Evolutionary conservation across 2,113 vertebrate species (phyloP), one percentile per base, ranked within the genome.

Genomic region (Bujurquina vittata): DNA sequence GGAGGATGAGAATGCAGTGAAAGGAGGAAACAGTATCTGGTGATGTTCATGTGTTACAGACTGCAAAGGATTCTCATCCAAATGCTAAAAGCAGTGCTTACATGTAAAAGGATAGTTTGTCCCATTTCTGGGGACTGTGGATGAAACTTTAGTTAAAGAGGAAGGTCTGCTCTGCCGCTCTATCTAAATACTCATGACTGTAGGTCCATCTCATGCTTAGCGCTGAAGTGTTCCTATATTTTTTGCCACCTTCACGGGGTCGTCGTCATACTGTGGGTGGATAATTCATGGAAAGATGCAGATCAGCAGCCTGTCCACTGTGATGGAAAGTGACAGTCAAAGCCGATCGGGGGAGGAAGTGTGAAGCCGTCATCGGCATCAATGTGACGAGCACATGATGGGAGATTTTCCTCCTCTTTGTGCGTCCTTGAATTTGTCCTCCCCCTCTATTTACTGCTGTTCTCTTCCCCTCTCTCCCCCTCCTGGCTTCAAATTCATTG

Each of bases 391-490:
- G 40, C 60, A 37, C 59, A 57, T 4, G 1, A 49, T 5, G 56
- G 14, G 5, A 73, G 18, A 61, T 55, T 56, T 62, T n/a, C 29
- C 35, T 49, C 1, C 8, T 62, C 59, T 84, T 74, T 77, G 61
- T 87, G 54, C 3, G 79, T 83, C 85, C 89, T 89, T 88, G 78
- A 23, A 23, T 59, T 72, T 8, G 73, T 86, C 84, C 84, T 46
- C 37, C 65, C 4, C 11, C 57, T 56, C n/a, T 72, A 4, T 62
- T 82, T 83, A 77, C 26, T 65, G n/a, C 37, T 2, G 3, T 37
- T 58, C 3, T 0, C 6, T 7, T 46, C 33, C 33, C 33, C 33
- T 33, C 5, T 5, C 46, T 59, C 10, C 0, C 15, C 57, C 74
- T 67, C 52, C 67, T 15, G 3, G 76, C 77, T 49, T 7, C 18